Conservation (phyloP, 2,797 vertebrate genomes). For the Sebastes vulpes region DNA sequence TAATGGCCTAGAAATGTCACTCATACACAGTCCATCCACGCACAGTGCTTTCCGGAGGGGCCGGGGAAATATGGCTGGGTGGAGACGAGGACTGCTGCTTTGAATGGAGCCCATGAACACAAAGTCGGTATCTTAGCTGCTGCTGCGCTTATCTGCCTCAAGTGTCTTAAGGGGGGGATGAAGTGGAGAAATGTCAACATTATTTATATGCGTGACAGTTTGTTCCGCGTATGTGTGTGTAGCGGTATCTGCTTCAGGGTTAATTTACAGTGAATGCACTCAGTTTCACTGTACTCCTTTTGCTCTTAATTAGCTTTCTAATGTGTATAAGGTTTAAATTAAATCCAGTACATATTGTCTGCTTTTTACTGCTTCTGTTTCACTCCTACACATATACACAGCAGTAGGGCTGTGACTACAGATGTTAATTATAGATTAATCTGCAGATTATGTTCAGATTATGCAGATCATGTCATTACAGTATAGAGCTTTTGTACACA, state of each 20-base stretch:
- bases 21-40: conserved; percentile 42
- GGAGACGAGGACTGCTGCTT: conserved; percentile 26
- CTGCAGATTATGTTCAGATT: not conserved
- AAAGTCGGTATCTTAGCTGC: conserved; percentile 35
- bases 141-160: conserved; percentile 35
- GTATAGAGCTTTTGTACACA: not conserved
- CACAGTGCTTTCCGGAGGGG: conserved; percentile 24
- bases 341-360: not conserved
- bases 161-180: conserved; percentile 8
- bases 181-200: conserved; percentile 11
- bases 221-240: not conserved
- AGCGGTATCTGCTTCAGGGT: not conserved
- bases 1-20: conserved; percentile 78
- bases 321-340: not conserved
- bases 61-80: conserved; percentile 13
- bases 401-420: not conserved
- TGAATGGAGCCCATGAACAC: conserved; percentile 37
- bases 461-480: not conserved
- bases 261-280: conserved; percentile 9
- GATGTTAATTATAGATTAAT: not conserved
- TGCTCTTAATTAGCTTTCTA: conserved; percentile 18
- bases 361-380: not conserved
- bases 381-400: not conserved
- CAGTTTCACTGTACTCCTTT: not conserved
- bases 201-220: conserved; percentile 29